A percentile compares a stretch with the other conserved stretches of the same genome.
Evolutionary conservation across 1,140 invertebrate genomes (phyloP).

Genomic region (Chironomus tepperi): DNA sequence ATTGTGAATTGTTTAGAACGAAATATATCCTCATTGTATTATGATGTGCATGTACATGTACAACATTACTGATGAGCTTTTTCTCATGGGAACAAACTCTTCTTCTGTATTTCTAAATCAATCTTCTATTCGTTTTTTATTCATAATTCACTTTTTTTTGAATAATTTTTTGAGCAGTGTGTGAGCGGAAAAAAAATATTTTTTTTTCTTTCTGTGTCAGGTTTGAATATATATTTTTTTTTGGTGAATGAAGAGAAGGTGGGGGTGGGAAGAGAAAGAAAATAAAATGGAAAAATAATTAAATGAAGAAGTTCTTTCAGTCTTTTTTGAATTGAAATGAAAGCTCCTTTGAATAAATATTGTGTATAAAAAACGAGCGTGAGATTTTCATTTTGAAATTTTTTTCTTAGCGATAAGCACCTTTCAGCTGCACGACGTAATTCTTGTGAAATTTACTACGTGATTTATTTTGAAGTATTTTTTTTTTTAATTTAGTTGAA

Average conservation of each 20-base stretch:
- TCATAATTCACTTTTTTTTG: not conserved
- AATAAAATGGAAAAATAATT: conserved; percentile 10
- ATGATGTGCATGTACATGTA: no score
- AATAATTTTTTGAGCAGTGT: not conserved
- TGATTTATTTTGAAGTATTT: no score
- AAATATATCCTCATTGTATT: no score
- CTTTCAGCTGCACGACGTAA: no score
- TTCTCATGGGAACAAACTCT: not conserved
- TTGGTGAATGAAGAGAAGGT: conserved; percentile 1
- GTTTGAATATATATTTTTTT: not conserved
- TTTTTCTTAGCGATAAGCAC: no score
- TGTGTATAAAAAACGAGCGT: not conserved
- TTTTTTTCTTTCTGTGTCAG: not conserved
- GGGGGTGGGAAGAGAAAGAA: not conserved
- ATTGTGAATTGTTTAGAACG: no score
- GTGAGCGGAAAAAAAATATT: not conserved
- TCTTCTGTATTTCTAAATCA: not conserved
- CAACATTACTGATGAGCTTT: not conserved
- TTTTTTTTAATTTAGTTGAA: no score
- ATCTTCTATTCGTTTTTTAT: not conserved
- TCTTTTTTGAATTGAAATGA: not conserved
- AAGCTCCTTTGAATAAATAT: not conserved
- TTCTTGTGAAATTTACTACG: no score
- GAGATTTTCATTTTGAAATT: not conserved
- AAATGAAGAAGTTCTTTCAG: not conserved